These are phyloP conservation scores for Congeria kusceri DNA, from an alignment of 2,888 invertebrate genomes.

Conservation along the genomic window DNA sequence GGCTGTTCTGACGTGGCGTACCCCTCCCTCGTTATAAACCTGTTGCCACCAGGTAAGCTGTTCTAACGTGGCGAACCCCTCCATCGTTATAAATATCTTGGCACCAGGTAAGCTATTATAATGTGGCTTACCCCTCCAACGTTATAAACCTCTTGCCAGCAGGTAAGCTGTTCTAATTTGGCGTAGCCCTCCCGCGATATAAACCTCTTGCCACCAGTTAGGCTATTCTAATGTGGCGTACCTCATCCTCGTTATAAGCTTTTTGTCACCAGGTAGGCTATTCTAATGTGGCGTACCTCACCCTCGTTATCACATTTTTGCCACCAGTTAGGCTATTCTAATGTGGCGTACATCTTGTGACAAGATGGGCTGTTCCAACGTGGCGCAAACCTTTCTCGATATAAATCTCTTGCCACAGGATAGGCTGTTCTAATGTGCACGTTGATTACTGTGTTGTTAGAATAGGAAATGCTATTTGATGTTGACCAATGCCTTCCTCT, in stretches of 20 bases:
- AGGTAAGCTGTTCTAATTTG: too few relatives aligned
- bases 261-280: background rate
- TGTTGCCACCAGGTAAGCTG: background rate
- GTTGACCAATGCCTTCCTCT: too few relatives aligned
- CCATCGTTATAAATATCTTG: background rate
- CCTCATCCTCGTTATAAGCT: background rate
- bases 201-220: conserved; percentile 72
- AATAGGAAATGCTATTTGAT: too few relatives aligned
- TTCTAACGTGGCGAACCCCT: too few relatives aligned
- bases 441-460: too few relatives aligned
- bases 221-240: conserved; percentile 8
- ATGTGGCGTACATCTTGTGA: background rate
- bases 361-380: too few relatives aligned
- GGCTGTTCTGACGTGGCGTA: background rate
- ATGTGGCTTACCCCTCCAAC: background rate
- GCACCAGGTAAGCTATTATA: background rate
- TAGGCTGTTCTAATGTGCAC: conserved; percentile 31
- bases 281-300: too few relatives aligned
- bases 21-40: background rate
- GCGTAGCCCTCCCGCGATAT: conserved; percentile 47
- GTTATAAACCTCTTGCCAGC: background rate
- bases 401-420: conserved; percentile 36
- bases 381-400: too few relatives aligned
- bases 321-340: conserved; percentile 51
- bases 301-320: too few relatives aligned